These are phyloP conservation scores for Geotrupes spiniger DNA, from an alignment of 2,888 invertebrate species.

Conservation along the genomic window DNA sequence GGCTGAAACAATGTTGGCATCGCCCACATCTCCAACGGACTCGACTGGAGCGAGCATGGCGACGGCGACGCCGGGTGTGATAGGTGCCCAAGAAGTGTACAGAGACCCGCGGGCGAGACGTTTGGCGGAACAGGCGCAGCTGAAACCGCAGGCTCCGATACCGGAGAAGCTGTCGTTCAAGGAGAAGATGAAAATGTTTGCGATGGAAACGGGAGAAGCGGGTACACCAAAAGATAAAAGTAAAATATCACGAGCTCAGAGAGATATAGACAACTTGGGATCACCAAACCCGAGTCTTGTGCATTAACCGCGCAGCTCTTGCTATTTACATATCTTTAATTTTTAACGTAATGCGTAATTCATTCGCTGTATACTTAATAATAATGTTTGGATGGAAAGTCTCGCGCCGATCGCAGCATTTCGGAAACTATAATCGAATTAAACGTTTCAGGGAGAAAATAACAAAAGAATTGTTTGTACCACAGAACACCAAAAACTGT, in stretches of 20 bases:
- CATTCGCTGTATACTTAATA: constrained; percentile 1
- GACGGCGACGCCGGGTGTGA: constrained; percentile 86
- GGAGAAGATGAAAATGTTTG: constrained; percentile 99
- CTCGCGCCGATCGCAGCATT: constrained; percentile 8
- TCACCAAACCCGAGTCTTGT: constrained; percentile 45
- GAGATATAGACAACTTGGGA: constrained; percentile 79
- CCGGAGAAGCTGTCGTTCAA: constrained; percentile 95
- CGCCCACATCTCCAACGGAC: constrained; percentile 69
- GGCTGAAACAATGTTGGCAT: constrained; percentile 75
- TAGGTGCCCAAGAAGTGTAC: constrained; percentile 98
- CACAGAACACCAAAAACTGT: constrained; percentile 17
- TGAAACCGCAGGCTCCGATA: constrained; percentile 64
- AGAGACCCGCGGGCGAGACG: constrained; percentile 88
- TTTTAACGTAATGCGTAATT: background rate
- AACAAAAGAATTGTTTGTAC: constrained; percentile 11
- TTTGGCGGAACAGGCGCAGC: constrained; percentile 71
- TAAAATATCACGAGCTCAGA: constrained; percentile 92
- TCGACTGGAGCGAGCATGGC: constrained; percentile 49
- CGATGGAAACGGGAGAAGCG: constrained; percentile 91
- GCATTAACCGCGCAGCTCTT: constrained; percentile 28
- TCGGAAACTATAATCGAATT: constrained; percentile 11
- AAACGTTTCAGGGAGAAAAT: constrained; percentile 19
- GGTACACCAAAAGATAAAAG: constrained; percentile 92
- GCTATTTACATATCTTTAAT: constrained; percentile 9
- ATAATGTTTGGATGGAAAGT: background rate